Conservation (phyloP, 1,140 invertebrate genomes). For the Sitobion miscanthi region DNA sequence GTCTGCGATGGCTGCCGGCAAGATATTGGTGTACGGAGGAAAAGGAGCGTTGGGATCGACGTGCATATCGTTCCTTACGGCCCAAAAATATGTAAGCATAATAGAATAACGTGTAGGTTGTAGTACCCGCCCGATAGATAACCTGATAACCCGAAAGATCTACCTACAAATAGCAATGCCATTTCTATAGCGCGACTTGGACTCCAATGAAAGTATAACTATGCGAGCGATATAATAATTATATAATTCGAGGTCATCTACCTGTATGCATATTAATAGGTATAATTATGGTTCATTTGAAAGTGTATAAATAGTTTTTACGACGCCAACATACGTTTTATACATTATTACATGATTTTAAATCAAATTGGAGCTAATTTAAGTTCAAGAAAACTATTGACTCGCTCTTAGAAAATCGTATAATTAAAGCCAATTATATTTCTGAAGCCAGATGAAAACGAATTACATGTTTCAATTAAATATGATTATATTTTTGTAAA, state of each 20-base stretch:
- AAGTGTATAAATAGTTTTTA: conserved; percentile 4
- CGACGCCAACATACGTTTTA: not conserved
- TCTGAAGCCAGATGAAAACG: not conserved
- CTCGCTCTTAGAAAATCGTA: not conserved
- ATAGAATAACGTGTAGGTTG: not conserved
- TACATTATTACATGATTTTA: not conserved
- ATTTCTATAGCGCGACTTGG: not conserved
- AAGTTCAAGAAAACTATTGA: not conserved
- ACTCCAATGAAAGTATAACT: not conserved
- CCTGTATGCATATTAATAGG: not conserved
- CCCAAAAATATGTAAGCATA: conserved; percentile 81
- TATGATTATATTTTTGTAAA: not conserved
- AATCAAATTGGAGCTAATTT: not conserved
- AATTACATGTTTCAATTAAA: not conserved
- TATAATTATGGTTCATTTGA: not conserved
- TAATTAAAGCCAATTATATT: not conserved
- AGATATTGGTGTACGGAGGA: conserved; percentile 91
- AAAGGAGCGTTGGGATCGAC: conserved; percentile 89
- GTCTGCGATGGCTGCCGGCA: conserved; percentile 63
- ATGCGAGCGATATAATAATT: not conserved
- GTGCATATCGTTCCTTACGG: conserved; percentile 87
- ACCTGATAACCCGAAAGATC: too few species aligned
- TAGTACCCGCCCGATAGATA: not conserved
- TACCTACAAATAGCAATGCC: not conserved
- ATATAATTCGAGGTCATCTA: not conserved